Evolutionary conservation across 2,113 vertebrate genomes (phyloP).

Genomic region (Alaudala cheleensis): DNA sequence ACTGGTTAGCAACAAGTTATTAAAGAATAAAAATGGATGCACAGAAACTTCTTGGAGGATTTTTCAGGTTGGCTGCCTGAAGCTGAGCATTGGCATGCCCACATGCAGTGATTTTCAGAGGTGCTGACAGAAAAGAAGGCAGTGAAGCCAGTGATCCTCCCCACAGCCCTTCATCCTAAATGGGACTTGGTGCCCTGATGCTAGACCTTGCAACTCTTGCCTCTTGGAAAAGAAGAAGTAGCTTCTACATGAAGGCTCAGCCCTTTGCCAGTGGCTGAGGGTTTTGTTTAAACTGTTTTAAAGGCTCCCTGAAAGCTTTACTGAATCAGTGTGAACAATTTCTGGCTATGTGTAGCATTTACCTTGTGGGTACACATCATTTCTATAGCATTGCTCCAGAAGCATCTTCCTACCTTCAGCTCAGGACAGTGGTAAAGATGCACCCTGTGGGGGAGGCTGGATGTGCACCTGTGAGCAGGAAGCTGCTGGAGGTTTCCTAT

Average conservation of each 20-base stretch:
- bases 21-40: not conserved
- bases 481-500: not conserved
- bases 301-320: not conserved
- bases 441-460: no score
- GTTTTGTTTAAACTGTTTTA: not conserved
- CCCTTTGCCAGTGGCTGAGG: not conserved
- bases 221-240: not conserved
- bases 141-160: rapidly evolving
- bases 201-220: not conserved
- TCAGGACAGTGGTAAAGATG: rapidly evolving
- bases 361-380: not conserved
- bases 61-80: not conserved
- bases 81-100: not conserved
- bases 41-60: not conserved
- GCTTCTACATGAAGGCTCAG: not conserved
- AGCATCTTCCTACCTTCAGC: not conserved
- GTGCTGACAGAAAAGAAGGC: not conserved
- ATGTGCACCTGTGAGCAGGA: not conserved
- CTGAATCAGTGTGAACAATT: not conserved
- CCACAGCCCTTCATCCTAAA: not conserved
- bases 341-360: not conserved
- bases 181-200: rapidly evolving
- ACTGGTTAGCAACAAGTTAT: not conserved
- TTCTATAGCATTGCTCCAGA: not conserved
- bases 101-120: rapidly evolving